Evolutionary conservation across 2,888 invertebrate genomes (phyloP).

Genomic region (Hybos culiciformis): DNA sequence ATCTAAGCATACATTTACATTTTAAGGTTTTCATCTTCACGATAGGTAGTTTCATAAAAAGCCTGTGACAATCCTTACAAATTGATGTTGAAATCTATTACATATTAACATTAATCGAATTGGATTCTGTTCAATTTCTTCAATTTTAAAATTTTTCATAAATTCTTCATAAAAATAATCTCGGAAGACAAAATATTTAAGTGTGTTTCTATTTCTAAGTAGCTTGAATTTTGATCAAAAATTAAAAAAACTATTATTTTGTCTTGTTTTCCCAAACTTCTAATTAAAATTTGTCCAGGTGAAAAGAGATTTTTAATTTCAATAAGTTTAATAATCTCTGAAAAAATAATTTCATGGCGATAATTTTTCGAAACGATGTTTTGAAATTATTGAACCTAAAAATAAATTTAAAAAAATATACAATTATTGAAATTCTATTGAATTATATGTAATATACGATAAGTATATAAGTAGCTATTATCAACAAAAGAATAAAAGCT

Average conservation of each 20-base stretch:
- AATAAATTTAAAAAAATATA: too few relatives aligned
- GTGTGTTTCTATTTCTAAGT: conserved; percentile 29
- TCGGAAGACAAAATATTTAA: conserved; percentile 25
- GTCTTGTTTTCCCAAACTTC: conserved; percentile 23
- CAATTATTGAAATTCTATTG: conserved; percentile 15
- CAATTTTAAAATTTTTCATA: not conserved
- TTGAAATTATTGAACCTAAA: too few relatives aligned
- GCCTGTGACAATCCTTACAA: conserved; percentile 22
- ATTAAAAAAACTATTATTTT: conserved; percentile 19
- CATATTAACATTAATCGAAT: conserved; percentile 13
- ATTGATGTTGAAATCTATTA: conserved; percentile 27
- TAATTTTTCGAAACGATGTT: too few relatives aligned
- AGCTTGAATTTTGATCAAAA: conserved; percentile 22
- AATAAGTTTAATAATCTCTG: conserved; percentile 26
- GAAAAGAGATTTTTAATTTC: conserved; percentile 28
- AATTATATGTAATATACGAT: conserved; percentile 24
- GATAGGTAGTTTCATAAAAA: conserved; percentile 24
- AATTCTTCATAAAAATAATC: conserved; percentile 19
- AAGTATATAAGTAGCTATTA: too few relatives aligned
- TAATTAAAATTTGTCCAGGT: conserved; percentile 29
- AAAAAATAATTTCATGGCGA: too few relatives aligned
- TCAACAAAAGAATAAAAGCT: too few relatives aligned
- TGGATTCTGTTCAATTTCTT: not conserved
- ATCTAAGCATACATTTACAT: conserved; percentile 25
- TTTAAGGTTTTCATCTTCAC: conserved; percentile 21